Conservation (phyloP, 2,797 vertebrate species). For the Streptopelia turtur region DNA sequence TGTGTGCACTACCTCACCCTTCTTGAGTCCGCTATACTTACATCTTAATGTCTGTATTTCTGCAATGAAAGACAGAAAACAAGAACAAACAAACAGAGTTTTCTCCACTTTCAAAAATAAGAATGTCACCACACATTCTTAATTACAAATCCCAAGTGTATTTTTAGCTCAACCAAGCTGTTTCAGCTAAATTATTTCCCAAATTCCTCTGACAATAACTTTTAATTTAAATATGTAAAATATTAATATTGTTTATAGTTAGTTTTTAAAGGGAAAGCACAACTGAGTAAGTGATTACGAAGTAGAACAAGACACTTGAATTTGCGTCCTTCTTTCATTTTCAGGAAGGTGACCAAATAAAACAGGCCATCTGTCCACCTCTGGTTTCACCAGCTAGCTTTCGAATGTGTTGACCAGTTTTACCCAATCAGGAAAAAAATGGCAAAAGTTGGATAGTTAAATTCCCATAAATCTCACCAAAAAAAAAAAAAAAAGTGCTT, state of each 20-base stretch:
- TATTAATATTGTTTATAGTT: neutral
- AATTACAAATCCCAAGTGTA: neutral
- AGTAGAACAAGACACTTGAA: neutral
- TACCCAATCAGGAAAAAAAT: accelerated
- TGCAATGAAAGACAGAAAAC: neutral
- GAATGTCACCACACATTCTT: neutral
- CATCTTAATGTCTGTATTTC: neutral
- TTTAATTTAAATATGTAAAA: neutral
- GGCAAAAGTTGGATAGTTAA: neutral
- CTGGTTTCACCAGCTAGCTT: neutral
- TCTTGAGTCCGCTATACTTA: neutral
- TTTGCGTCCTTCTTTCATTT: neutral
- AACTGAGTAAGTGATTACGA: neutral
- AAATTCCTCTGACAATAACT: neutral
- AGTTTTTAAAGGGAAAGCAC: neutral
- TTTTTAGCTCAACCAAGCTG: neutral
- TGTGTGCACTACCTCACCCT: neutral
- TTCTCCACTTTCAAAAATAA: neutral
- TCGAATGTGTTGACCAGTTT: neutral
- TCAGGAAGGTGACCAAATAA: neutral
- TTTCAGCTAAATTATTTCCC: neutral
- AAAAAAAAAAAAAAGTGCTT: neutral
- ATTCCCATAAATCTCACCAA: neutral
- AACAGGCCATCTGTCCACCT: neutral
- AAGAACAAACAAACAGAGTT: neutral